Evolutionary conservation across 2,797 vertebrate species (phyloP).

Genomic region (Chrysocyon brachyurus): DNA sequence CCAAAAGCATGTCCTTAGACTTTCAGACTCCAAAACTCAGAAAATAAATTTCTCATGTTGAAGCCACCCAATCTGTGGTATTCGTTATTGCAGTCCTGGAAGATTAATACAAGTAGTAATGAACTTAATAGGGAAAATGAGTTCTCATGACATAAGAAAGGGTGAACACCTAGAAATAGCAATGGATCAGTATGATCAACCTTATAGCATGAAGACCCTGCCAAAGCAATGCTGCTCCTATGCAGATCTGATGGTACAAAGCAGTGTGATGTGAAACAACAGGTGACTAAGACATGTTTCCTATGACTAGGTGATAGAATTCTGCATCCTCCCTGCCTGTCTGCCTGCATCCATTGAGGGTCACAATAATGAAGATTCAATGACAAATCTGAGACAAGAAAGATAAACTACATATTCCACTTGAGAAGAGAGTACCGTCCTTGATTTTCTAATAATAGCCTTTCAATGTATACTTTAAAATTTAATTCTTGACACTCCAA

Average conservation of each 20-base stretch:
- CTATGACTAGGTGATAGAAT: fast-evolving
- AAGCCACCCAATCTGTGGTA: neutral
- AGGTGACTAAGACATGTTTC: neutral
- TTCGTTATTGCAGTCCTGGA: neutral
- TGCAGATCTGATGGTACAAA: neutral
- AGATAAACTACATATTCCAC: neutral
- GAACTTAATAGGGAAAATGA: neutral
- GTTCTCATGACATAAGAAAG: neutral
- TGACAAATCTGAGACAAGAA: neutral
- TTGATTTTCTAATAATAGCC: neutral
- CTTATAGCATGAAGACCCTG: neutral
- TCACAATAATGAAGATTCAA: neutral
- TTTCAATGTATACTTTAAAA: constrained; percentile 1
- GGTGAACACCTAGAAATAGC: neutral
- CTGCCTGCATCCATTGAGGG: neutral
- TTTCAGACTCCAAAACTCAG: neutral
- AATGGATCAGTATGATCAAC: neutral
- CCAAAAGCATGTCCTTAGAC: neutral
- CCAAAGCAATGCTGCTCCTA: neutral
- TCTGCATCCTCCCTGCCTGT: neutral
- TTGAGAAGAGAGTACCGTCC: neutral
- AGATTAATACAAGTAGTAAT: neutral
- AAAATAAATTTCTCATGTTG: neutral
- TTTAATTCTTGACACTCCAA: neutral
- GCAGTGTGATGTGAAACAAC: neutral